Percentiles rank a stretch among this genome's conserved stretches.
These are phyloP conservation scores for Ips typographus DNA, from an alignment of 1,140 invertebrate genomes.

Conservation along the genomic window DNA sequence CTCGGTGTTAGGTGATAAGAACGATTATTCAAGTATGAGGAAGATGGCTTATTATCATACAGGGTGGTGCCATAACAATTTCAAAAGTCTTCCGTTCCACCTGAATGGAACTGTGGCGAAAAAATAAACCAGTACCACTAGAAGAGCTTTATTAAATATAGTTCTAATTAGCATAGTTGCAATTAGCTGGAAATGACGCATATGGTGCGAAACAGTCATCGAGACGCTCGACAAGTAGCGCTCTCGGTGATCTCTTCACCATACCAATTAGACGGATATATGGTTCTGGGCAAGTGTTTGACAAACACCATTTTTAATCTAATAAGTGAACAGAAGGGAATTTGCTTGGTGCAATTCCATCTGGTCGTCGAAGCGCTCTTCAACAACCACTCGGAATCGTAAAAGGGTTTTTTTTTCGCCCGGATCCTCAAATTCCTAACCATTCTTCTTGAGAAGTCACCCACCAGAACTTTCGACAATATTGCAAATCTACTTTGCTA, in stretches of 20 bases:
- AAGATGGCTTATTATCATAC: too few species aligned
- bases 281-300: conserved; percentile 1
- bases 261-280: conserved; percentile 6
- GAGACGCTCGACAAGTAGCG: conserved; percentile 5
- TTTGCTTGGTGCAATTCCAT: neutral
- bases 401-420: too few species aligned
- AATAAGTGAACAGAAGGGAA: neutral
- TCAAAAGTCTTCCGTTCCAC: neutral
- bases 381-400: too few species aligned
- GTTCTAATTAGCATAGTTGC: conserved; percentile 18
- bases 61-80: neutral
- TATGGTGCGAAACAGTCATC: conserved; percentile 21
- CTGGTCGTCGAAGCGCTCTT: neutral
- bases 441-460: too few species aligned
- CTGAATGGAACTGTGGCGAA: conserved; percentile 14
- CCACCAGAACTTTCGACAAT: too few species aligned
- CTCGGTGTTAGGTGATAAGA: too few species aligned
- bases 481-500: too few species aligned
- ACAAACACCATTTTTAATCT: neutral
- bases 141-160: conserved; percentile 5
- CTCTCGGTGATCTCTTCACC: neutral
- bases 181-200: conserved; percentile 19
- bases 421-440: too few species aligned
- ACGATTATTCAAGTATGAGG: too few species aligned
- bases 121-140: neutral